These are phyloP conservation scores for Antennarius maculatus DNA, from an alignment of 2,797 vertebrate species.

Conservation along the genomic window DNA sequence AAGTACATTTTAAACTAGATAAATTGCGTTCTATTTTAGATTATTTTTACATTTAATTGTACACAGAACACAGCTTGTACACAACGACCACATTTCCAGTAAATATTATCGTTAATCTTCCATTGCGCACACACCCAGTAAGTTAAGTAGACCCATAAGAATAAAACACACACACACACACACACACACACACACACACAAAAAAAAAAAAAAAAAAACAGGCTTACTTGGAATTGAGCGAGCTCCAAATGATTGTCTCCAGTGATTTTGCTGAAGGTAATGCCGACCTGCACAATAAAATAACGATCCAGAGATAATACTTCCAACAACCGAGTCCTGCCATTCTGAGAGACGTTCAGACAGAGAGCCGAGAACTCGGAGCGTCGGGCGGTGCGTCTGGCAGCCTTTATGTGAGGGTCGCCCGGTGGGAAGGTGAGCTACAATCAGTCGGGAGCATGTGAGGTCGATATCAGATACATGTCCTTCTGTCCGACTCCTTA, in stretches of 20 bases:
- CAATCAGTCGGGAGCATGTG: conserved; percentile 81
- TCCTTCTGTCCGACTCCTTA: conserved; percentile 68
- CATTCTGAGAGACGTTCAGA: conserved; percentile 71
- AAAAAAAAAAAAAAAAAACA: too few species aligned
- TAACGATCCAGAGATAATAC: conserved; percentile 85
- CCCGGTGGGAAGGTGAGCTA: conserved; percentile 66
- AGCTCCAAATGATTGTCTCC: conserved; percentile 84
- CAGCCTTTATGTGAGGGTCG: conserved; percentile 63
- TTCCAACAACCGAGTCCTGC: conserved; percentile 79
- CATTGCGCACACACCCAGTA: conserved; percentile 54
- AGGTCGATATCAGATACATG: conserved; percentile 80
- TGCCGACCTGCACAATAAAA: conserved; percentile 78
- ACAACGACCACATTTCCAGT: conserved; percentile 55
- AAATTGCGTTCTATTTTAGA: conserved; percentile 14
- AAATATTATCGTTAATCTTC: conserved; percentile 19
- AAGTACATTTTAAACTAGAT: conserved; percentile 44
- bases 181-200: too few species aligned
- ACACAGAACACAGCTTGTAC: conserved; percentile 40
- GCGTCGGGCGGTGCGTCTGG: conserved; percentile 64
- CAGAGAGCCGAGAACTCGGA: conserved; percentile 53
- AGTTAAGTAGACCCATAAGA: conserved; percentile 41
- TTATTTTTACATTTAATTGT: conserved; percentile 49
- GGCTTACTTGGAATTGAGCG: conserved; percentile 84
- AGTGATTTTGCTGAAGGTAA: conserved; percentile 79
- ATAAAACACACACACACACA: too few species aligned